A percentile compares a stretch with the other conserved stretches of the same genome.
Evolutionary conservation across 1,140 invertebrate genomes (phyloP).

Genomic region (Achroia grisella): DNA sequence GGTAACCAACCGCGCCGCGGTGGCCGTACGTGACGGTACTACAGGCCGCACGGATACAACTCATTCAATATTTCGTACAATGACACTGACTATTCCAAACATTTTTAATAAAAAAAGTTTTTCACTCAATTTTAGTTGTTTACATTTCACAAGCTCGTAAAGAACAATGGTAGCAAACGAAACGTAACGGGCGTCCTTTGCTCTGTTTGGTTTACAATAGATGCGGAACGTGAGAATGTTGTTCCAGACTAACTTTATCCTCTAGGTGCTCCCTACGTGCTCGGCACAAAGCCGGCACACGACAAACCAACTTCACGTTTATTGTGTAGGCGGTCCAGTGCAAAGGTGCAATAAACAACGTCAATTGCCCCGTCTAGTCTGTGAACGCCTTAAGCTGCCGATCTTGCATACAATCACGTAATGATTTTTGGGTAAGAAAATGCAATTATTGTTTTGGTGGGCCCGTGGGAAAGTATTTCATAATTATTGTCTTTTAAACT

Average conservation of each 20-base stretch:
- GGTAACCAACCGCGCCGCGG: constrained; percentile 23
- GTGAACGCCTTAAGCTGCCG: constrained; percentile 40
- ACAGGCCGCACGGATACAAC: constrained; percentile 16
- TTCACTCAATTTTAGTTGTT: constrained; percentile 35
- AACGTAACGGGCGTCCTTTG: constrained; percentile 53
- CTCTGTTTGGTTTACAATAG: constrained; percentile 55
- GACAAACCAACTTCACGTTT: constrained; percentile 36
- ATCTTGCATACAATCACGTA: constrained; percentile 62
- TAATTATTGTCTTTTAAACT: constrained; percentile 25
- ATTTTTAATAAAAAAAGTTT: constrained; percentile 14
- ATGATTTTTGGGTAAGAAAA: constrained; percentile 46
- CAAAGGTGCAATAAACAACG: constrained; percentile 62
- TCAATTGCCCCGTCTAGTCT: constrained; percentile 28
- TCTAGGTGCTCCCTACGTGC: constrained; percentile 48
- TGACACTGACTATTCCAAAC: constrained; percentile 17
- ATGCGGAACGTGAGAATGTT: constrained; percentile 65
- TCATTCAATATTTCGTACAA: constrained; percentile 43
- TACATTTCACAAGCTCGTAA: constrained; percentile 56
- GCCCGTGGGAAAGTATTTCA: constrained; percentile 50
- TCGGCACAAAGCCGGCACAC: constrained; percentile 46
- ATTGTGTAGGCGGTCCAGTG: constrained; percentile 48
- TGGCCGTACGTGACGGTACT: constrained; percentile 38
- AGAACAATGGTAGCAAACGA: constrained; percentile 62
- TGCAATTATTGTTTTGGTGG: constrained; percentile 51
- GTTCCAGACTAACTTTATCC: constrained; percentile 54